phyloP scores from a whole-genome alignment of 2,113 vertebrate species.

The Phoenicopterus ruber region DNA sequence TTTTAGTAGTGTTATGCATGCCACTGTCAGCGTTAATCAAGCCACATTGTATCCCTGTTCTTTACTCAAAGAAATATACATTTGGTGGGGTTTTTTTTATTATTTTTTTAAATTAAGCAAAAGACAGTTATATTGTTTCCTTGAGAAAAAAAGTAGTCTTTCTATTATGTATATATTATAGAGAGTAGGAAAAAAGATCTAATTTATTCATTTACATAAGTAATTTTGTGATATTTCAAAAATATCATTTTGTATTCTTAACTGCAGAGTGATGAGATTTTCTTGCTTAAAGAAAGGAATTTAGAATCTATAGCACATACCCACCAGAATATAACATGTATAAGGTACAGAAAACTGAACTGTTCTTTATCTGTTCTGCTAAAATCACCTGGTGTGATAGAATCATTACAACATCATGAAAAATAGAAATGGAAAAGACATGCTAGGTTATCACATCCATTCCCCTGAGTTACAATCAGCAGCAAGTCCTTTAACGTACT shows the following conservation, averaged over 20 bases:
- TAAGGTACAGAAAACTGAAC: neutral
- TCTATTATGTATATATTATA: neutral
- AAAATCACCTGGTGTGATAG: neutral
- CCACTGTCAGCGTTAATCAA: neutral
- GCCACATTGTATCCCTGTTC: neutral
- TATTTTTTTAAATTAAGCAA: neutral
- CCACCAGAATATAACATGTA: neutral
- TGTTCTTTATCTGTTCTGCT: neutral
- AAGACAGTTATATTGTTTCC: neutral
- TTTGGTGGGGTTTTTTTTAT: accelerated
- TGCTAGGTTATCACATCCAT: neutral
- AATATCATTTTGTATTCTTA: neutral
- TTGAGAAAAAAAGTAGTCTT: neutral
- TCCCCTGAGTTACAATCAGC: neutral
- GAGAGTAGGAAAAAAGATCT: neutral
- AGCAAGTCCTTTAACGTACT: neutral
- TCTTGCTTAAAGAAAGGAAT: neutral
- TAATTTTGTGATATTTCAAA: neutral
- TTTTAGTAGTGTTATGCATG: neutral
- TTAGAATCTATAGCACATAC: neutral
- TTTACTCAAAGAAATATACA: neutral
- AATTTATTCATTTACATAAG: neutral
- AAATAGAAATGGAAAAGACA: neutral
- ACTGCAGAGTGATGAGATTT: neutral
- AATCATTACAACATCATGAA: neutral